Evolutionary conservation across 2,888 invertebrate genomes (phyloP).

Genomic region (Caenorhabditis panamensis): DNA sequence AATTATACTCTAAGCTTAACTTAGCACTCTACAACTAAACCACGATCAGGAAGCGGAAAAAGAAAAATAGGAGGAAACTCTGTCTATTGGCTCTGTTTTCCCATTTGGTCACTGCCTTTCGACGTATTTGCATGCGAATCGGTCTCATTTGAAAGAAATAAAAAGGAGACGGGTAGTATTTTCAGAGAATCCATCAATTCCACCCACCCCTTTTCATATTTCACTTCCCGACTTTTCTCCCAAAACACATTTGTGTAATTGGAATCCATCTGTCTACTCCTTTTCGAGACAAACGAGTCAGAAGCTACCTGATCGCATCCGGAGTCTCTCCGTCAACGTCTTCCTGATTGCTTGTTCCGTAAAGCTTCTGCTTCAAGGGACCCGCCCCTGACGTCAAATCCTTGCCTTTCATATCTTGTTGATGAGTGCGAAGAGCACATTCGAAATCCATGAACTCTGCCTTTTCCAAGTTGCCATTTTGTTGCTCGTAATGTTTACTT

Average conservation of each 20-base stretch:
- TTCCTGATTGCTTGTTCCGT: constrained; percentile 1
- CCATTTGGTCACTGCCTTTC: background rate
- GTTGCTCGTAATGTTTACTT: constrained; percentile 16
- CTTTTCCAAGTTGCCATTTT: constrained; percentile 1
- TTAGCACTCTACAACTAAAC: constrained; percentile 41
- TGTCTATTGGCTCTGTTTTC: constrained; percentile 16
- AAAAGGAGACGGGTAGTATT: background rate
- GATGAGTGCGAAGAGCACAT: constrained; percentile 2
- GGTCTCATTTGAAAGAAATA: constrained; percentile 6
- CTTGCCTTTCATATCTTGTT: constrained; percentile 13
- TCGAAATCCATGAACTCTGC: background rate
- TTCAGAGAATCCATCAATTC: constrained; percentile 1
- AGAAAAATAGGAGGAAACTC: background rate
- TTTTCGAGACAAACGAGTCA: background rate
- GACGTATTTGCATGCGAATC: constrained; percentile 12
- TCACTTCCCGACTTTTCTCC: background rate
- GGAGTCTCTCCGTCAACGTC: constrained; percentile 17
- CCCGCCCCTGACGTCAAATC: constrained; percentile 25
- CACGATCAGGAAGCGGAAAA: background rate
- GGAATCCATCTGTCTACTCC: background rate
- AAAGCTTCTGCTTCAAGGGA: background rate
- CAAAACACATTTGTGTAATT: constrained; percentile 9
- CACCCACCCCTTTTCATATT: constrained; percentile 2
- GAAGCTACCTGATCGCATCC: constrained; percentile 6
- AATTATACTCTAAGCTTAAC: constrained; percentile 53